These are phyloP conservation scores for Xestia c-nigrum DNA, from an alignment of 2,888 invertebrate genomes.

Conservation along the genomic window DNA sequence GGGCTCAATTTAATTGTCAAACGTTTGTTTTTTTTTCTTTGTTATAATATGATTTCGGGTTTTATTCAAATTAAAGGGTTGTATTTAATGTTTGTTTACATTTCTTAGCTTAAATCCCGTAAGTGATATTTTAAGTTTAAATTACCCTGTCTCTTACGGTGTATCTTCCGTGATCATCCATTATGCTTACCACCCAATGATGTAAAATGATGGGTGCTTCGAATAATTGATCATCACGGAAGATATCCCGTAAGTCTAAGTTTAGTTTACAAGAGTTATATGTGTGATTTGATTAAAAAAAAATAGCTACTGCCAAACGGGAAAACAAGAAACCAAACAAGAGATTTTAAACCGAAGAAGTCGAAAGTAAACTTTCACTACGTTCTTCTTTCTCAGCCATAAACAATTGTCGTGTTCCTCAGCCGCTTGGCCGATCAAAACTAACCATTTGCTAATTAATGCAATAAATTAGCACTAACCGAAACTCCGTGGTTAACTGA, in stretches of 20 bases:
- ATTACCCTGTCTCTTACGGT: no score
- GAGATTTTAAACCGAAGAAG: background rate
- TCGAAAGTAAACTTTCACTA: background rate
- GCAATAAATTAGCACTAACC: constrained; percentile 84
- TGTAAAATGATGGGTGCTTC: no score
- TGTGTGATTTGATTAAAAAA: background rate
- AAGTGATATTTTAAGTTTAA: no score
- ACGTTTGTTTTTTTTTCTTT: constrained; percentile 18
- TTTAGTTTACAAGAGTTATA: background rate
- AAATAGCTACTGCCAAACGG: background rate
- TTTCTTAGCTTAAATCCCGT: background rate
- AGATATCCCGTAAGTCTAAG: no score
- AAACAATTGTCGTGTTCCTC: constrained; percentile 13
- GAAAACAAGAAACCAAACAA: background rate
- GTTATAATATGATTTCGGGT: constrained; percentile 41
- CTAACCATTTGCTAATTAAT: constrained; percentile 86
- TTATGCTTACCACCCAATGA: no score
- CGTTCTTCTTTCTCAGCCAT: background rate
- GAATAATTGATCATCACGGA: no score
- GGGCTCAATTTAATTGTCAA: constrained; percentile 52
- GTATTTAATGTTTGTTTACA: constrained; percentile 3
- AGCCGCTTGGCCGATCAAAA: constrained; percentile 79
- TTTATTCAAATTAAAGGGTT: constrained; percentile 3
- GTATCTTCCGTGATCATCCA: no score
- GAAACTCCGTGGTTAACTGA: constrained; percentile 79